These are phyloP conservation scores for Lampris megalopsis DNA, from an alignment of 2,113 vertebrate species.

Conservation along the genomic window DNA sequence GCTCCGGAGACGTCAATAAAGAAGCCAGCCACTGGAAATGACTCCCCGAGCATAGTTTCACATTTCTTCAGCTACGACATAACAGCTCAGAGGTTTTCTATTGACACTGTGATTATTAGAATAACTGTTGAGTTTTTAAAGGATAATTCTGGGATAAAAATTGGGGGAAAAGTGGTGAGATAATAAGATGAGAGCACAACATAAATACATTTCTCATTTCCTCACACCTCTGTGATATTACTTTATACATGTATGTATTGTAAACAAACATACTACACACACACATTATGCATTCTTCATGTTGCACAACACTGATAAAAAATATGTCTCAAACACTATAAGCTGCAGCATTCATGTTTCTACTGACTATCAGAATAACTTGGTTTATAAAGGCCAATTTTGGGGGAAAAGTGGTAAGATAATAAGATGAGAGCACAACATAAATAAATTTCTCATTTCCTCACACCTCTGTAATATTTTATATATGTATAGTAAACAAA, in stretches of 20 bases:
- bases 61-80: slow-evolving; percentile 1
- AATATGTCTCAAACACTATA: slow-evolving; percentile 35
- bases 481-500: too few species aligned
- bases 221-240: background rate
- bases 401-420: background rate
- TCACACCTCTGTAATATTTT: background rate
- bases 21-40: slow-evolving; percentile 2
- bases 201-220: background rate
- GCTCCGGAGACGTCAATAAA: slow-evolving; percentile 11
- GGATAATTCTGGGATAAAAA: slow-evolving; percentile 2
- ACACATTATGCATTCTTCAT: slow-evolving; percentile 29
- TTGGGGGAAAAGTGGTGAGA: background rate
- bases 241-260: too few species aligned
- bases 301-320: background rate
- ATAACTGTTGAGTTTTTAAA: too few species aligned
- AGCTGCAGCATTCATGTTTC: slow-evolving; percentile 11
- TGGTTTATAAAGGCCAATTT: too few species aligned
- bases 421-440: background rate
- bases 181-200: background rate
- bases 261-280: background rate
- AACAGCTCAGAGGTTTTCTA: too few species aligned
- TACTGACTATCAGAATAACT: too few species aligned
- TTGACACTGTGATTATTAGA: too few species aligned
- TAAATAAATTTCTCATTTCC: background rate
- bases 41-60: background rate